phyloP scores from a whole-genome alignment of 2,113 vertebrate species.

The Rhagologus leucostigma region DNA sequence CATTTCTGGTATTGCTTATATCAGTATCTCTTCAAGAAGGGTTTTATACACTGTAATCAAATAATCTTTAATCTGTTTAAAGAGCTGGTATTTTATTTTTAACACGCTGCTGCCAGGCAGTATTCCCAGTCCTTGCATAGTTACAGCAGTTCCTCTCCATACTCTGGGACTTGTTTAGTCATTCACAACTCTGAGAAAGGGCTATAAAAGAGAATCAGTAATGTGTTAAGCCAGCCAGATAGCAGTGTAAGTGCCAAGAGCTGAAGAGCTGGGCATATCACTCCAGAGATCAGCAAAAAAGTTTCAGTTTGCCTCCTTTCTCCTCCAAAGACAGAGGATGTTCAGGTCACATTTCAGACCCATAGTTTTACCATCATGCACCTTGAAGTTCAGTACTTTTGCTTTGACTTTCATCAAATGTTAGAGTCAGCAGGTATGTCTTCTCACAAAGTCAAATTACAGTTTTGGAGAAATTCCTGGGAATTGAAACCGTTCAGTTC shows the following conservation, averaged over 20 bases:
- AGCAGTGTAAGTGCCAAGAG: background rate
- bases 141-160: background rate
- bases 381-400: background rate
- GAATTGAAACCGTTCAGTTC: background rate
- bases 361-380: background rate
- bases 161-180: background rate
- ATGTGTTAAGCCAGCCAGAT: background rate
- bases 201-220: conserved; percentile 14
- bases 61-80: background rate
- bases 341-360: background rate
- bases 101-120: background rate
- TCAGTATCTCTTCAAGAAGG: background rate
- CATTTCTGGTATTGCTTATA: background rate
- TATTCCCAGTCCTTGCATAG: background rate
- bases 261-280: background rate
- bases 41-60: background rate
- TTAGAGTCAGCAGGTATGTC: background rate
- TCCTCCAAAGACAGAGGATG: background rate
- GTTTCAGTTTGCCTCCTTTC: background rate
- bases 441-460: conserved; percentile 24
- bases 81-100: background rate
- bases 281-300: background rate
- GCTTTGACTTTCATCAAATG: background rate
- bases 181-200: background rate
- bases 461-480: conserved; percentile 8